These are phyloP conservation scores for Prosopocoilus inquinatus DNA, from an alignment of 2,888 invertebrate species.

Conservation along the genomic window DNA sequence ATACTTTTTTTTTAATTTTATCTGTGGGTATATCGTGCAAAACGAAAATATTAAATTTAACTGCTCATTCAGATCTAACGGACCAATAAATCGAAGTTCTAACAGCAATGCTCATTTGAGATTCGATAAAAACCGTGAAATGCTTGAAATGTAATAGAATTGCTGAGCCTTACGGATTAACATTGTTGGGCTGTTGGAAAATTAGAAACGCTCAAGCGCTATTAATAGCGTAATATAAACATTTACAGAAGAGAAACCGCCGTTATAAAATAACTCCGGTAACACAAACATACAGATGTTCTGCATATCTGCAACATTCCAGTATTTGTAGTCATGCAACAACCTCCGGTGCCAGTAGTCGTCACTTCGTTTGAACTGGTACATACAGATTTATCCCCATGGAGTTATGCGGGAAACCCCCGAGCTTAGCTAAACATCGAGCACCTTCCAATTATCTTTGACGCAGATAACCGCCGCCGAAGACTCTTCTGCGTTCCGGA, in stretches of 20 bases:
- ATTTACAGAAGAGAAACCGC: slow-evolving; percentile 10
- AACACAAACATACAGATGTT: slow-evolving; percentile 12
- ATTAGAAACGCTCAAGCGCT: background rate
- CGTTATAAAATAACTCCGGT: slow-evolving; percentile 6
- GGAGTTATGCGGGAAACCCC: slow-evolving; percentile 14
- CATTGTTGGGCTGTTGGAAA: background rate
- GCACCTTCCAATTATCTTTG: slow-evolving; percentile 25
- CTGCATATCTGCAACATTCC: slow-evolving; percentile 17
- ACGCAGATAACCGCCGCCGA: slow-evolving; percentile 16
- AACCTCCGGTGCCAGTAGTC: background rate
- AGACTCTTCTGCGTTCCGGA: slow-evolving; percentile 5
- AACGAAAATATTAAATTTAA: no score
- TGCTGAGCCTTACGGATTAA: background rate
- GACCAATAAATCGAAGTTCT: no score
- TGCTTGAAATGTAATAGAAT: no score
- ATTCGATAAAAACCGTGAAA: no score
- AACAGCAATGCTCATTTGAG: no score
- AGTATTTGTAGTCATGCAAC: slow-evolving; percentile 10
- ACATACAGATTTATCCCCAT: background rate
- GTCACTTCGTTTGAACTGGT: background rate
- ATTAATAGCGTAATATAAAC: slow-evolving; percentile 4
- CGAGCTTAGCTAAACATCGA: slow-evolving; percentile 19
- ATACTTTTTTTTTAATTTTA: no score
- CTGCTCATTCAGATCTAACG: no score
- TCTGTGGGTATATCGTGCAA: no score